Base-by-base conservation (phyloP, 2,113 vertebrate genomes). In the Elephas maximus region DNA sequence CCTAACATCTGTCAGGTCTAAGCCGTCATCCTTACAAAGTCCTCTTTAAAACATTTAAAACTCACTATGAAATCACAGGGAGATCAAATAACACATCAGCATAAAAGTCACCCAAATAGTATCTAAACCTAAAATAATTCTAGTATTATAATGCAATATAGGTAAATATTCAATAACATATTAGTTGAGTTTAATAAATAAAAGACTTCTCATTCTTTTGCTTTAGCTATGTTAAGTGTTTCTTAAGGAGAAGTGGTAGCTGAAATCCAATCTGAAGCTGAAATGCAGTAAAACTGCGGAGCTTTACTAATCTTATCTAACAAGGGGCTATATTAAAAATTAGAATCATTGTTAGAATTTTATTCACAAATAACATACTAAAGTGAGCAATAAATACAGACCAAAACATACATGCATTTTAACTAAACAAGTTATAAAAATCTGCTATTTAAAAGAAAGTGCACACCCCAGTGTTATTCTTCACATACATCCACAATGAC, bases 361-460 rank as follows among this genome's bases (percentile, higher is more conserved):
- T 89, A 92, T 90, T 83, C 48, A 94, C 21, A 96, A 93, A 30
- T 21, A 74, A 84, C 37, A 84, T 45, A 87, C 71, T 62, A 37
- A 91, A 88, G 57, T 76, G 48, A 96, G 18, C 6, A 95, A 93
- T 24, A 92, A 95, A 93, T 24, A 92, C 20, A 87, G 85, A 93
- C 12, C 12, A 57, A 63, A 60, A 97, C 84, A 0, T 0, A 60
- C 69, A 90, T 73, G 51, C 88, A 94, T 87, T 97, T 97, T 78
- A 77, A 82, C 53, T 94, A 88, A 17, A 0, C 26, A 96, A 95
- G 73, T 97, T 92, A 92, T 63, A 90, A 62, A 0, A 0, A 89
- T 53, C 65, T 97, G 93, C 71, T 92, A 93, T 80, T 85, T 92
- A 93, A 94, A 90, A 98, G 97, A 92, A 96, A 95, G 41, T 28